Evolutionary conservation across 64 coral and sea anemone genomes (phyloP).

Genomic region (Actinia equina): DNA sequence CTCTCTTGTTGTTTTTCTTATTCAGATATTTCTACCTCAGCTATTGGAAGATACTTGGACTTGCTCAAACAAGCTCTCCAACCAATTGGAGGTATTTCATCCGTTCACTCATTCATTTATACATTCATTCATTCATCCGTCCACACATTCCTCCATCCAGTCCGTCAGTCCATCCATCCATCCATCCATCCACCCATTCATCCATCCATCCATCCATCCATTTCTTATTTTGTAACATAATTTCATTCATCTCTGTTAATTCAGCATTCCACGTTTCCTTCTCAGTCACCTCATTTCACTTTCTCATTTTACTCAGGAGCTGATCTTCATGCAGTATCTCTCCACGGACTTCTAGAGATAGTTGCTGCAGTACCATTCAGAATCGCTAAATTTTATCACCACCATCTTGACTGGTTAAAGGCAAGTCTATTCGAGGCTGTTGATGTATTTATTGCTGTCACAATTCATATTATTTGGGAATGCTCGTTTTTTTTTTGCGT

Average conservation of each 20-base stretch:
- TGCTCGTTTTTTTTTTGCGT: too few species aligned
- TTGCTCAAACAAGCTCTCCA: conserved; percentile 64
- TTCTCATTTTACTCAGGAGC: conserved; percentile 28
- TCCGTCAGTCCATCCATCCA: too few species aligned
- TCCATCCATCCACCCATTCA: too few species aligned
- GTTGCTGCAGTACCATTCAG: conserved; percentile 52
- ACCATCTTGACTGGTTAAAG: conserved; percentile 87
- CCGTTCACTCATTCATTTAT: neutral
- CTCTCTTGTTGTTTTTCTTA: neutral
- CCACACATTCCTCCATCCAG: too few species aligned
- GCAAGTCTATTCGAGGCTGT: neutral
- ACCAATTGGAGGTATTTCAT: conserved; percentile 59
- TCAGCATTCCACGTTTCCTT: too few species aligned
- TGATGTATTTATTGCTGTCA: neutral
- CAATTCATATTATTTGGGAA: too few species aligned
- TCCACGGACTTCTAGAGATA: conserved; percentile 73
- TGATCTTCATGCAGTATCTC: conserved; percentile 85
- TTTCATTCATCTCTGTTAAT: too few species aligned
- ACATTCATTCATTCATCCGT: too few species aligned
- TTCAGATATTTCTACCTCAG: conserved; percentile 50
- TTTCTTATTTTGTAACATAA: neutral
- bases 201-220: too few species aligned
- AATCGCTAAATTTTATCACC: conserved; percentile 58
- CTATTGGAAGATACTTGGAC: conserved; percentile 73
- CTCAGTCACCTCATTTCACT: neutral